Conservation (phyloP, 2,888 invertebrate species). For the Eustalomyia histrio region DNA sequence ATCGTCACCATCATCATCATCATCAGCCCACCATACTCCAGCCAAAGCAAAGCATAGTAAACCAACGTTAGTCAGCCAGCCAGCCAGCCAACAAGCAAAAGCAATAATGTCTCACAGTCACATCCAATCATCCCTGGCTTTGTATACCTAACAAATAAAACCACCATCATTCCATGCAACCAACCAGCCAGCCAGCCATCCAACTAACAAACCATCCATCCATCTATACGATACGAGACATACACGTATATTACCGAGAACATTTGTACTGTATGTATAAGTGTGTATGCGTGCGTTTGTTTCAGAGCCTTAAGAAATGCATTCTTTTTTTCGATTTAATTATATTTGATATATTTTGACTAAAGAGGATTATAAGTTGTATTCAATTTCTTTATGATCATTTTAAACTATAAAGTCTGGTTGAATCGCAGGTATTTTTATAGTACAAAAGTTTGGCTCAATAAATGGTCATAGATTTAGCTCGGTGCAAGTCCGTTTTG, state of each 20-base stretch:
- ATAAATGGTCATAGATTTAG: too few species aligned
- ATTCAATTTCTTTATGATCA: too few species aligned
- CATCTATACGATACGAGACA: constrained; percentile 54
- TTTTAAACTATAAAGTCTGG: too few species aligned
- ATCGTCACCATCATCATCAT: constrained; percentile 55
- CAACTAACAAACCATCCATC: constrained; percentile 55
- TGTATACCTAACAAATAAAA: constrained; percentile 56
- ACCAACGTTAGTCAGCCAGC: not conserved
- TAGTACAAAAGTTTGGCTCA: too few species aligned
- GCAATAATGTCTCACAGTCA: constrained; percentile 51
- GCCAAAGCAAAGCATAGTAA: constrained; percentile 37
- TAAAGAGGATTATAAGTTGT: too few species aligned
- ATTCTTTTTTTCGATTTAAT: not conserved
- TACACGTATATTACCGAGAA: constrained; percentile 54
- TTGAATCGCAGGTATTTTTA: too few species aligned
- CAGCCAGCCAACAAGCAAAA: constrained; percentile 49
- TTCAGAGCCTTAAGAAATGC: not conserved
- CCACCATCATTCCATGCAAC: constrained; percentile 47
- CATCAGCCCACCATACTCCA: constrained; percentile 50
- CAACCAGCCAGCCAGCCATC: constrained; percentile 44
- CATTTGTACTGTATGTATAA: constrained; percentile 44
- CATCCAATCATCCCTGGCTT: constrained; percentile 60
- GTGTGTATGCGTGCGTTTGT: not conserved
- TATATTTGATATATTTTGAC: not conserved
- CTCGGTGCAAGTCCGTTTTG: too few species aligned